phyloP scores from a whole-genome alignment of 1,140 invertebrate genomes.

The Anoplolepis gracilipes region DNA sequence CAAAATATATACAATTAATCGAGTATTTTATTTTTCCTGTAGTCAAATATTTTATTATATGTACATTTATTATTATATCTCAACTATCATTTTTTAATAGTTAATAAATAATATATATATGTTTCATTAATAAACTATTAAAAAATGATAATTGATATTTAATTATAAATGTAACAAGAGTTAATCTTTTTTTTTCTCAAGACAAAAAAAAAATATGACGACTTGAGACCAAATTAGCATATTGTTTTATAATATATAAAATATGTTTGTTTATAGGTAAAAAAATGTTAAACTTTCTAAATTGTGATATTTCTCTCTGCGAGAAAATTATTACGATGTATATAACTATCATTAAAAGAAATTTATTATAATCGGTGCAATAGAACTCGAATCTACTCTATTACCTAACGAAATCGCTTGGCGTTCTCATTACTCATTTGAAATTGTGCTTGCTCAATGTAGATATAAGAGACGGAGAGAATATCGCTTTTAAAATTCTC shows the following conservation, averaged over 20 bases:
- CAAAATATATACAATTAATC: background rate
- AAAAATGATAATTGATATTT: background rate
- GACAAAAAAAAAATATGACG: background rate
- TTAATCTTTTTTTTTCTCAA: background rate
- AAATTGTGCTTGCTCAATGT: conserved; percentile 17
- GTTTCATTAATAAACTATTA: background rate
- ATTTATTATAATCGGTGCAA: conserved; percentile 15
- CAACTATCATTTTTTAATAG: no score
- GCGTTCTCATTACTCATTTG: conserved; percentile 9
- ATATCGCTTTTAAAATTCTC: background rate
- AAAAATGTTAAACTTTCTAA: background rate
- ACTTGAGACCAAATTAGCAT: background rate
- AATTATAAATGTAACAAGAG: background rate
- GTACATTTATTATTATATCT: no score
- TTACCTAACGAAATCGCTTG: conserved; percentile 18
- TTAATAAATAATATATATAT: no score
- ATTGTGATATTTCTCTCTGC: background rate
- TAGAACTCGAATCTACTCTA: background rate
- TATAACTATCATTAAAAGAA: background rate
- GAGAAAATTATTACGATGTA: background rate
- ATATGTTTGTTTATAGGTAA: background rate
- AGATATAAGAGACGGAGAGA: background rate
- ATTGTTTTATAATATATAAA: background rate
- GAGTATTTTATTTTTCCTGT: background rate
- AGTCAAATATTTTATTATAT: background rate